These are phyloP conservation scores for Agapornis roseicollis DNA, from an alignment of 2,113 vertebrate species.

Conservation along the genomic window DNA sequence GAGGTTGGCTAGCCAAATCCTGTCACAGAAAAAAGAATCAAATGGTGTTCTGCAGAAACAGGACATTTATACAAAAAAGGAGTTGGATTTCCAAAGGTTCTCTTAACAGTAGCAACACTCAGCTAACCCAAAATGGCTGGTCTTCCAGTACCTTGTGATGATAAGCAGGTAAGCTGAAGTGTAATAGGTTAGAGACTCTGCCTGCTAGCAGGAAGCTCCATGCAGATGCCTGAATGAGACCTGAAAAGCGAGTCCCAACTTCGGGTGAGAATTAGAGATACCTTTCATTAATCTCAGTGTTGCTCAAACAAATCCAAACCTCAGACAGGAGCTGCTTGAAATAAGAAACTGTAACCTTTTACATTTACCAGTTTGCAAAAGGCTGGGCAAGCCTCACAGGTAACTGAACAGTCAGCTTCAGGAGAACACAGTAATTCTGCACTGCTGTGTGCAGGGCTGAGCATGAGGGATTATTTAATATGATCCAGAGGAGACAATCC, in stretches of 20 bases:
- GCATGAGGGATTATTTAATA: not conserved
- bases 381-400: not conserved
- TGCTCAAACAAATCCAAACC: not conserved
- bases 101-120: not conserved
- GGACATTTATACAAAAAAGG: not conserved
- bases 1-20: not conserved
- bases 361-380: not conserved
- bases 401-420: not conserved
- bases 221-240: not conserved
- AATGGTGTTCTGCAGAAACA: not conserved
- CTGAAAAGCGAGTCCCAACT: not conserved
- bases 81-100: not conserved
- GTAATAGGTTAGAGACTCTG: not conserved
- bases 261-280: not conserved
- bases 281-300: not conserved
- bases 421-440: not conserved
- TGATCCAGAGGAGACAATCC: not conserved
- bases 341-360: not conserved
- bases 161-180: not conserved
- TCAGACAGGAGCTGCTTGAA: not conserved
- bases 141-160: not conserved
- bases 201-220: not conserved
- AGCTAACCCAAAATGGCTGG: not conserved
- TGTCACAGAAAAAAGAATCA: not conserved
- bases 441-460: not conserved